Evolutionary conservation across 2,113 vertebrate genomes (phyloP).

Genomic region (Leucopsar rothschildi): DNA sequence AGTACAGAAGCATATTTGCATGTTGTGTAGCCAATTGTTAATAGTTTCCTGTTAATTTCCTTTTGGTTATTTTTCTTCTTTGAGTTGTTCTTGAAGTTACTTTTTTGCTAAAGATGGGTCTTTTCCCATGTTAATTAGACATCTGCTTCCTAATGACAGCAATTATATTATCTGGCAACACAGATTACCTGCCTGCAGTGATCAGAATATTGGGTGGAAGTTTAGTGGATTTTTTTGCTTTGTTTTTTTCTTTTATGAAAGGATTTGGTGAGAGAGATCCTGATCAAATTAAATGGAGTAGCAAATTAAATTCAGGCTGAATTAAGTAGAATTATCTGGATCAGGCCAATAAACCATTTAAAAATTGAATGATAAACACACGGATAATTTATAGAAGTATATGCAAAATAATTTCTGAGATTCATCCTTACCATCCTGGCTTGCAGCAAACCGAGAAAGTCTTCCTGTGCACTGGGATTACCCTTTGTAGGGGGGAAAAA

Average conservation of each 20-base stretch:
- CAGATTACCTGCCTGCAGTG: neutral
- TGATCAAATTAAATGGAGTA: constrained; percentile 23
- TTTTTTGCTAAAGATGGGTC: neutral
- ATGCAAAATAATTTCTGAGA: neutral
- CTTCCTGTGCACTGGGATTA: neutral
- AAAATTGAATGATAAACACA: neutral
- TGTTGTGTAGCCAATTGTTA: neutral
- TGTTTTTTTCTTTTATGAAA: neutral
- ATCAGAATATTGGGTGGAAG: neutral
- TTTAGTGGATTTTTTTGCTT: neutral
- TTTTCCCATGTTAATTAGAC: neutral
- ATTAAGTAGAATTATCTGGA: neutral
- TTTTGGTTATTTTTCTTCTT: neutral
- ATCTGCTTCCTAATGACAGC: neutral
- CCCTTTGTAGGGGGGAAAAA: neutral
- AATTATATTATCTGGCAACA: neutral
- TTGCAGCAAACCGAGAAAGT: neutral
- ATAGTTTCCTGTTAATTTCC: neutral
- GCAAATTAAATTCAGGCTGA: constrained; percentile 24
- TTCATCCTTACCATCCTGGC: neutral
- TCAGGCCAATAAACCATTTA: neutral
- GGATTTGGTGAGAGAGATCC: neutral
- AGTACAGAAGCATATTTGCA: neutral
- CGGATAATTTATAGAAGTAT: neutral
- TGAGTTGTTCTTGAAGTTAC: neutral